phyloP scores from a whole-genome alignment of 2,113 vertebrate species.

The Lepisosteus osseus region DNA sequence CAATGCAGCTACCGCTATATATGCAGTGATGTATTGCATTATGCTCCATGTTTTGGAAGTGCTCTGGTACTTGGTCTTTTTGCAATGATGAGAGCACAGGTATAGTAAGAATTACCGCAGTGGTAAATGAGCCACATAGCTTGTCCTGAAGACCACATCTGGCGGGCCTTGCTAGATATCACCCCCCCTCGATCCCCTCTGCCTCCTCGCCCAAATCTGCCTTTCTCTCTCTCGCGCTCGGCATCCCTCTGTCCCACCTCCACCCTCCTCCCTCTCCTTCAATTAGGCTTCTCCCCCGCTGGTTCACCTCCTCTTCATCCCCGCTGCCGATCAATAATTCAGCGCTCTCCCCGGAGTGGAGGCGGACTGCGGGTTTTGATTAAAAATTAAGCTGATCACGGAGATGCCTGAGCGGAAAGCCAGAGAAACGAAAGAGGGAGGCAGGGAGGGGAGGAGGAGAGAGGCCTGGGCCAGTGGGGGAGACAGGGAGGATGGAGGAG shows the following conservation, averaged over 20 bases:
- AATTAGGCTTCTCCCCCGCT: constrained; percentile 29
- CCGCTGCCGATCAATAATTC: constrained; percentile 62
- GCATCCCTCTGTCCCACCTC: not conserved
- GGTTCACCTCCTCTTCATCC: constrained; percentile 41
- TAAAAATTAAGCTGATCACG: constrained; percentile 41
- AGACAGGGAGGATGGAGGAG: not conserved
- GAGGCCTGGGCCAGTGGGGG: not conserved
- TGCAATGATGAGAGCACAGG: too few relatives aligned
- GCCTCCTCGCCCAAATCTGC: not conserved
- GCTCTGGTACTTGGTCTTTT: too few relatives aligned
- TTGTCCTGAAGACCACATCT: too few relatives aligned
- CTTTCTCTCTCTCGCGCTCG: not conserved
- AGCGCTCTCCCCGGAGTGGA: constrained; percentile 49
- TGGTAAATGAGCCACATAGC: too few relatives aligned
- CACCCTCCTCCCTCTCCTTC: constrained; percentile 13
- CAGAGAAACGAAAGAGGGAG: not conserved
- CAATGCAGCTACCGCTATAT: too few relatives aligned
- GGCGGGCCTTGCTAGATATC: too few relatives aligned
- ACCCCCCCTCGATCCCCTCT: not conserved
- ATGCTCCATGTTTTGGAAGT: too few relatives aligned
- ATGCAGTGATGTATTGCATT: too few relatives aligned
- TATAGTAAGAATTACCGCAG: too few relatives aligned
- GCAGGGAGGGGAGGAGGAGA: not conserved
- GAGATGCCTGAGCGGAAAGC: too few relatives aligned
- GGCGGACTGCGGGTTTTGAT: constrained; percentile 50